A percentile compares a stretch with the other conserved stretches of the same genome.
Evolutionary conservation across 2,797 vertebrate genomes (phyloP).

Genomic region (Taeniopygia guttata): DNA sequence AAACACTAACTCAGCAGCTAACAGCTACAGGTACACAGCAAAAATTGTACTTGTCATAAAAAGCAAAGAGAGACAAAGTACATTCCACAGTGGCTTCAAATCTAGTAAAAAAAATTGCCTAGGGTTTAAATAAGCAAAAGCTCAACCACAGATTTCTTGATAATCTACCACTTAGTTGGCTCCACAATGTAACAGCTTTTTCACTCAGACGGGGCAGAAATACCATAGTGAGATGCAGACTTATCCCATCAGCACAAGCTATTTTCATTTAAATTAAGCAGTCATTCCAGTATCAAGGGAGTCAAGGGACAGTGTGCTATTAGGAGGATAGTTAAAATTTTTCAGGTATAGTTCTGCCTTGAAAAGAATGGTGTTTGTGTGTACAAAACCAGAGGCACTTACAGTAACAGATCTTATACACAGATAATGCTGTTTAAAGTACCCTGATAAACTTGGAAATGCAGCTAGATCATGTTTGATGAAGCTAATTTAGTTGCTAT

Average conservation of each 20-base stretch:
- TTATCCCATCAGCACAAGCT: background rate
- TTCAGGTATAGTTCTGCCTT: background rate
- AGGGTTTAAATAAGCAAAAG: background rate
- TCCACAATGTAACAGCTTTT: background rate
- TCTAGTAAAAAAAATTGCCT: background rate
- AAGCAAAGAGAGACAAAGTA: background rate
- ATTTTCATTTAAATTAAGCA: background rate
- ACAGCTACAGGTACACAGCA: background rate
- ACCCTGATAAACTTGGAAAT: background rate
- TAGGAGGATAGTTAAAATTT: background rate
- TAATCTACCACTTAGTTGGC: background rate
- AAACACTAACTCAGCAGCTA: background rate
- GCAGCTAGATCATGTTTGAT: background rate
- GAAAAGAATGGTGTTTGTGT: background rate
- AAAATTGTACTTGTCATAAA: background rate
- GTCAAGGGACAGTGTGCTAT: background rate
- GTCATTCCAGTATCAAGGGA: background rate
- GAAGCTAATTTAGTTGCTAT: background rate
- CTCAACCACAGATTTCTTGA: background rate
- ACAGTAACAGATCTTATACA: background rate
- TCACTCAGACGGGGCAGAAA: background rate
- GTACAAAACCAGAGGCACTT: background rate
- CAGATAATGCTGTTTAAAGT: background rate
- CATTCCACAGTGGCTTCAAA: background rate
- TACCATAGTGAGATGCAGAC: rapidly evolving